These are phyloP conservation scores for Acheta domesticus DNA, from an alignment of 2,888 invertebrate species.

Conservation along the genomic window DNA sequence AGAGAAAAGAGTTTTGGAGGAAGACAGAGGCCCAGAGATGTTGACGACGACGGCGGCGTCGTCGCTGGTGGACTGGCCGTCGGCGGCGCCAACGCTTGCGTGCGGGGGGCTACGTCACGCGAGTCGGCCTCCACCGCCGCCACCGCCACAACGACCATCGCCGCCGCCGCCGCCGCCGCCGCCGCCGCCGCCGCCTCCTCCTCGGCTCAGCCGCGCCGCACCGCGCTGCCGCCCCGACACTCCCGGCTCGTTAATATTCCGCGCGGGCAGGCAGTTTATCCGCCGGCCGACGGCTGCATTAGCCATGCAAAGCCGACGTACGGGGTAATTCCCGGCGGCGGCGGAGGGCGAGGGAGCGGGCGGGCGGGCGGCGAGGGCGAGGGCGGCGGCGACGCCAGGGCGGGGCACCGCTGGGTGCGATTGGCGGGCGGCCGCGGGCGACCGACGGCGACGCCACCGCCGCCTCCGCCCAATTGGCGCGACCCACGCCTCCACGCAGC, in stretches of 20 bases:
- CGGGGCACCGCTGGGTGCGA: too few species aligned
- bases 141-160: neutral
- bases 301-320: conserved; percentile 10
- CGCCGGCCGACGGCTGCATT: conserved; percentile 5
- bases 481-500: too few species aligned
- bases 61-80: too few species aligned
- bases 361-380: neutral
- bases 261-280: neutral
- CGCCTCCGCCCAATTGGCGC: too few species aligned
- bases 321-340: conserved; percentile 7
- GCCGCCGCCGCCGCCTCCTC: neutral
- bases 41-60: too few species aligned
- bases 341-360: neutral
- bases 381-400: neutral
- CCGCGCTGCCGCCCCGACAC: neutral
- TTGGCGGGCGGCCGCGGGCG: too few species aligned
- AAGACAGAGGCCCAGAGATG: too few species aligned
- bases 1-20: too few species aligned
- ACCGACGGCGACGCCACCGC: too few species aligned
- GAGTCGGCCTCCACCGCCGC: neutral
- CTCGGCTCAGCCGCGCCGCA: neutral
- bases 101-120: neutral
- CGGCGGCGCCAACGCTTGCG: too few species aligned
- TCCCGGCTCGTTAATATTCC: conserved; percentile 9
- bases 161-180: neutral